phyloP scores from a whole-genome alignment of 2,797 vertebrate species.

The Enteromius viviparus region DNA sequence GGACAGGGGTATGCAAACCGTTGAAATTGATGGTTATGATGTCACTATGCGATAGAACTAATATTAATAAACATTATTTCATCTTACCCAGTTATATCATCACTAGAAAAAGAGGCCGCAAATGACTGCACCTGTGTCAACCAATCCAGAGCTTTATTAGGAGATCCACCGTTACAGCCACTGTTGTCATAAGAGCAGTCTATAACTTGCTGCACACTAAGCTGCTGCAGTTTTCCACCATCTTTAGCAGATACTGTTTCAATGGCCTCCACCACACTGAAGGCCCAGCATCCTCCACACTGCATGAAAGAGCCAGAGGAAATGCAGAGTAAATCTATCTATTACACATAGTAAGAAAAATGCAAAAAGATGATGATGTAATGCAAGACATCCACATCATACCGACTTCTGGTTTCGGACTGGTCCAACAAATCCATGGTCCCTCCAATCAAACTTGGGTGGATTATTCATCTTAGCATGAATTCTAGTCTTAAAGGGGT shows the following conservation, averaged over 20 bases:
- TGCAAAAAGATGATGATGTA: not conserved
- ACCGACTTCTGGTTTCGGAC: slow-evolving; percentile 88
- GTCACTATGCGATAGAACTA: not conserved
- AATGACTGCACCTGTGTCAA: slow-evolving; percentile 76
- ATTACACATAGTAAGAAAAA: not conserved
- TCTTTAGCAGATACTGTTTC: slow-evolving; percentile 83
- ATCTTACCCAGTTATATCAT: not conserved
- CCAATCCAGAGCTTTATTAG: slow-evolving; percentile 81
- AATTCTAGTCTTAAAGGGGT: not conserved
- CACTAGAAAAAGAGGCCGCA: not conserved
- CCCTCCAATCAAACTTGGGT: slow-evolving; percentile 89
- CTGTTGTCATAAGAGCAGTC: slow-evolving; percentile 86
- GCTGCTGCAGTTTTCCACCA: slow-evolving; percentile 74
- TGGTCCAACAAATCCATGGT: slow-evolving; percentile 80
- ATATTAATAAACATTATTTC: not conserved
- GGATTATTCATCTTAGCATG: slow-evolving; percentile 68
- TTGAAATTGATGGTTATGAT: not conserved
- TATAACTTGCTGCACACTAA: slow-evolving; percentile 92
- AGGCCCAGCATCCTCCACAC: slow-evolving; percentile 96
- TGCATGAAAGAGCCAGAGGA: slow-evolving; percentile 61
- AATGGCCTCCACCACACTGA: slow-evolving; percentile 85
- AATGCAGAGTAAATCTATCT: not conserved
- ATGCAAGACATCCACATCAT: slow-evolving; percentile 60
- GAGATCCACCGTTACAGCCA: slow-evolving; percentile 86
- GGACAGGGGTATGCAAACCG: not conserved